Base-by-base conservation (phyloP, 1,140 invertebrate species). In the Hylaeus volcanicus region DNA sequence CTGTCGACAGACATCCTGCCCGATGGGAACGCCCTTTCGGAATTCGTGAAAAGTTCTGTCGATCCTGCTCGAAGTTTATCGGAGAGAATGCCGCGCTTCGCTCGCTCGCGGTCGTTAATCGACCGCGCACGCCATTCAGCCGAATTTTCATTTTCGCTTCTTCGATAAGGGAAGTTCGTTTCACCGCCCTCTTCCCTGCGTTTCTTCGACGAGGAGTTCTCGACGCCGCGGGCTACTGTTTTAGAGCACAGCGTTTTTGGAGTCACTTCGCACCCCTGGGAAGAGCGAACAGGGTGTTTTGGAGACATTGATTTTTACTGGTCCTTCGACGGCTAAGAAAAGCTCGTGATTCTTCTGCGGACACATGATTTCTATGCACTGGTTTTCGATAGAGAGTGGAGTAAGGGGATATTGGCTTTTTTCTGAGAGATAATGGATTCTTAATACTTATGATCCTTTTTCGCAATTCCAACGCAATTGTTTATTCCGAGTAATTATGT, bases 31-130 rank as follows among this genome's bases (percentile, higher is more conserved):
- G 84, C 84, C 84, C 70, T 85, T 86, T 86, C 65, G 83, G 64
- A 56, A 86, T 86, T 51, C 76, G 79, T 56, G 84, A 86, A 86
- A 86, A 86, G 83, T 86, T 86, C 73, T 55, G 83, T 72, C 78
- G 77, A 76, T 81, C 79, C 58, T 9, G 39, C 63, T 53, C 58
- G 1, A 85, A 85, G 64, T 78, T 86, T 86, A 79, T 79, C 74
- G 8, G 60, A 74, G 84, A 86, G 83, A 86, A 86, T 86, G 74
- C 60, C 65, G 66, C 51, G 61, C 64, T 78, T 82, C 15, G 74
- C 43, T 70, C 65, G 41, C 39, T 65, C 83, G 63, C 74, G 83
- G 74, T 65, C 79, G 79, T 86, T 86, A 86, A 86, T 85, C 76
- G 77, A 37, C 68, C 75, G 60, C 69, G 51, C 14, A 8, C 61